phyloP scores from a whole-genome alignment of 2,113 vertebrate genomes.

The Paratilapia polleni region DNA sequence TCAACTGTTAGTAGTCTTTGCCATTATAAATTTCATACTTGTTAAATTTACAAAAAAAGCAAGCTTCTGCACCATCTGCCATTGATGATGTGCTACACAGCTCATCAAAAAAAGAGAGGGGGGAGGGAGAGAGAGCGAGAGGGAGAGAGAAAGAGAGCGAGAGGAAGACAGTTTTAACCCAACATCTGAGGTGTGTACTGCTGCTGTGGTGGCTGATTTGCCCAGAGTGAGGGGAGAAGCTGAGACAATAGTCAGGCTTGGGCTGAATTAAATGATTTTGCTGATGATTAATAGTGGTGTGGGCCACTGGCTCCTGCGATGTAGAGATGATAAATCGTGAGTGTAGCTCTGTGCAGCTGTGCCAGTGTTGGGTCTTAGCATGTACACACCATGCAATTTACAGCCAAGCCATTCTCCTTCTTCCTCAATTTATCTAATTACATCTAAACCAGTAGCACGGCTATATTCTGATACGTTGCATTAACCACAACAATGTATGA shows the following conservation, averaged over 20 bases:
- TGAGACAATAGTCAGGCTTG: slow-evolving; percentile 79
- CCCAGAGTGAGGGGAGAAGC: slow-evolving; percentile 68
- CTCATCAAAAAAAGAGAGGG: background rate
- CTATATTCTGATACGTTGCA: slow-evolving; percentile 66
- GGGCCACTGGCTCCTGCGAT: slow-evolving; percentile 76
- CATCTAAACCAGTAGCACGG: slow-evolving; percentile 55
- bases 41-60: background rate
- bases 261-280: slow-evolving; percentile 82
- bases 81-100: slow-evolving; percentile 19
- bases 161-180: slow-evolving; percentile 31
- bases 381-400: slow-evolving; percentile 77
- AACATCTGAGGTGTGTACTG: slow-evolving; percentile 62
- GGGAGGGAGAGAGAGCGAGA: background rate
- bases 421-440: slow-evolving; percentile 79
- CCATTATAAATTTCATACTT: slow-evolving; percentile 11
- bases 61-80: slow-evolving; percentile 35
- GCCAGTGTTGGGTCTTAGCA: slow-evolving; percentile 75
- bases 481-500: slow-evolving; percentile 47
- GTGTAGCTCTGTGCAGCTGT: slow-evolving; percentile 79
- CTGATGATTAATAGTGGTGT: slow-evolving; percentile 82
- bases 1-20: background rate
- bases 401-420: slow-evolving; percentile 70
- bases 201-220: slow-evolving; percentile 70
- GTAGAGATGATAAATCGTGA: slow-evolving; percentile 82
- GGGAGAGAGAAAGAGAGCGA: background rate